A percentile compares a stretch with the other conserved stretches of the same genome.
phyloP scores from a whole-genome alignment of 2,888 invertebrate species.

The Bellardia bayeri region DNA sequence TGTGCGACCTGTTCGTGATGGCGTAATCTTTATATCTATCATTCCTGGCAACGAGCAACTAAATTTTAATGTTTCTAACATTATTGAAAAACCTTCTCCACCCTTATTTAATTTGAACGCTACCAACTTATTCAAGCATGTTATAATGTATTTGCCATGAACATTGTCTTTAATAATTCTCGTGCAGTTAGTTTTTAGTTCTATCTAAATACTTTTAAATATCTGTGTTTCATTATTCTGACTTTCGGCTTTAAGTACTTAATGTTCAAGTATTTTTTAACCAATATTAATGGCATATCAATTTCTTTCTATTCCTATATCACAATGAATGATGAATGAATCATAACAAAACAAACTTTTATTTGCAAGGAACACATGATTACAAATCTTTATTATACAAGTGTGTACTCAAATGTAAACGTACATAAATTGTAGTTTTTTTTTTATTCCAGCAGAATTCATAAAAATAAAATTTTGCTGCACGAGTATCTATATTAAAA shows the following conservation, averaged over 20 bases:
- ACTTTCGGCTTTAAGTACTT: conserved; percentile 63
- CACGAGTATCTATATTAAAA: neutral
- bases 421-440: neutral
- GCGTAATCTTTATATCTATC: too few species aligned
- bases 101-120: too few species aligned
- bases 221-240: conserved; percentile 50
- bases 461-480: conserved; percentile 2
- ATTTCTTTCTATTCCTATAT: too few species aligned
- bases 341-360: neutral
- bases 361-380: neutral
- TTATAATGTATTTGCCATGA: neutral
- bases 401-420: neutral
- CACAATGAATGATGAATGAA: neutral
- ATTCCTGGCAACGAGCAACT: too few species aligned
- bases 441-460: neutral
- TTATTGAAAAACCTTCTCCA: too few species aligned
- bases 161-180: neutral
- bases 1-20: too few species aligned
- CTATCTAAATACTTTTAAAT: neutral
- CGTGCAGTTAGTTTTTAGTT: neutral
- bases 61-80: too few species aligned
- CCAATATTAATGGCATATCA: too few species aligned
- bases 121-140: neutral
- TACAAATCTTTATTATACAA: conserved; percentile 6
- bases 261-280: too few species aligned